phyloP scores from a whole-genome alignment of 1,140 invertebrate species.

The Scaptomyza hsui region DNA sequence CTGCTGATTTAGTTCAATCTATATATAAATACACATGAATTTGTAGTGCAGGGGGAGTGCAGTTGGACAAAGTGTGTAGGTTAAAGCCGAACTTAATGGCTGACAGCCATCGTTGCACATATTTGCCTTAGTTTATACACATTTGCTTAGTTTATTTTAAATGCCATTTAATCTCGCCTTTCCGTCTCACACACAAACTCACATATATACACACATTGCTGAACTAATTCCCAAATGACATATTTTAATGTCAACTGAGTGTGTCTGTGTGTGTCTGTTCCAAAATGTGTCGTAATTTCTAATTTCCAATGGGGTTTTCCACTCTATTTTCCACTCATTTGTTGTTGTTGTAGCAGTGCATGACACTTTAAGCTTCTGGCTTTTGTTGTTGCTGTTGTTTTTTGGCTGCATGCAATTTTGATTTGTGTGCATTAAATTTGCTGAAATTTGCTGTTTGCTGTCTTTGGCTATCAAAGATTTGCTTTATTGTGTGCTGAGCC shows the following conservation, averaged over 20 bases:
- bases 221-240: conserved; percentile 71
- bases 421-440: conserved; percentile 76
- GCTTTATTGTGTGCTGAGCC: conserved; percentile 40
- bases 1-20: conserved; percentile 79
- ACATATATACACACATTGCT: conserved; percentile 24
- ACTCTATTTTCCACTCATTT: not conserved
- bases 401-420: conserved; percentile 53
- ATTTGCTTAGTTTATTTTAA: conserved; percentile 70
- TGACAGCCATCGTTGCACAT: conserved; percentile 24
- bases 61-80: conserved; percentile 10
- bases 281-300: conserved; percentile 74
- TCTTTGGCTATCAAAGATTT: conserved; percentile 43
- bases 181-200: conserved; percentile 22
- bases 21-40: conserved; percentile 29
- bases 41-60: conserved; percentile 1
- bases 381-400: conserved; percentile 28
- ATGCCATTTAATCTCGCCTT: conserved; percentile 69
- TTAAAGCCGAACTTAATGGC: conserved; percentile 37
- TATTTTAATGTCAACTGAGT: conserved; percentile 65
- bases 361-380: conserved; percentile 27
- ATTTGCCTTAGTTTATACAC: conserved; percentile 36
- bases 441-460: conserved; percentile 48
- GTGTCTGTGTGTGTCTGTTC: conserved; percentile 19
- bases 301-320: conserved; percentile 53
- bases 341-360: not conserved